These are phyloP conservation scores for zebrafish (Danio rerio) DNA, from an alignment of 2,113 vertebrate species.

Conservation along the genomic window DNA sequence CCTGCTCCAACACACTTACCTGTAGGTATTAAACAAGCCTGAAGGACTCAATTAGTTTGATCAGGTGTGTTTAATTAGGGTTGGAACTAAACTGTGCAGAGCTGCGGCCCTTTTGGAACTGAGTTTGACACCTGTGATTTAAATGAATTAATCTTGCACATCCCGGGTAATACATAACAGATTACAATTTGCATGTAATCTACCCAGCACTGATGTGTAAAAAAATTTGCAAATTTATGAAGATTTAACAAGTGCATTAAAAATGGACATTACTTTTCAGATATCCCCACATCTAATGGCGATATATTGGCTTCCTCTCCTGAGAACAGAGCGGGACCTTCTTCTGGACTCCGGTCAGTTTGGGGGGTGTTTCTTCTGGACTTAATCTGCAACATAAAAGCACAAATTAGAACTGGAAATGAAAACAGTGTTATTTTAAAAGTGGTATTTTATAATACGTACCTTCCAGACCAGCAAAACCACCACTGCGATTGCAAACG, in stretches of 20 bases:
- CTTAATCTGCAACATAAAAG: slow-evolving; percentile 64
- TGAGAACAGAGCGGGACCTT: slow-evolving; percentile 58
- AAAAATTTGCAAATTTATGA: background rate
- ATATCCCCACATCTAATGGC: slow-evolving; percentile 65
- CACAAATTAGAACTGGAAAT: background rate
- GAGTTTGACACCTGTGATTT: too few relatives aligned
- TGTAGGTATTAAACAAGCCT: too few relatives aligned
- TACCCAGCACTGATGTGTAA: background rate
- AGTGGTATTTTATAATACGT: slow-evolving; percentile 15
- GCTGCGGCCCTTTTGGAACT: too few relatives aligned
- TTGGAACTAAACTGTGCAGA: too few relatives aligned
- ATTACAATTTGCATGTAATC: too few relatives aligned
- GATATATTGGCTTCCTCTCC: slow-evolving; percentile 64
- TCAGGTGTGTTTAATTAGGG: too few relatives aligned
- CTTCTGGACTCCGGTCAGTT: slow-evolving; percentile 61
- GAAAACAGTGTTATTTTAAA: slow-evolving; percentile 15
- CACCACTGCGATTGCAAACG: slow-evolving; percentile 66
- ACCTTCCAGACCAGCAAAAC: slow-evolving; percentile 80
- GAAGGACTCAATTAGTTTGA: too few relatives aligned
- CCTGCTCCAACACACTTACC: too few relatives aligned
- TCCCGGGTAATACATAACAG: too few relatives aligned
- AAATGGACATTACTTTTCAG: slow-evolving; percentile 71
- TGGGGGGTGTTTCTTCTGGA: slow-evolving; percentile 63
- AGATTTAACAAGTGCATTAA: background rate
- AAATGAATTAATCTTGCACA: too few relatives aligned